Evolutionary conservation across 2,888 invertebrate species (phyloP).

Genomic region (Zele albiditarsus): DNA sequence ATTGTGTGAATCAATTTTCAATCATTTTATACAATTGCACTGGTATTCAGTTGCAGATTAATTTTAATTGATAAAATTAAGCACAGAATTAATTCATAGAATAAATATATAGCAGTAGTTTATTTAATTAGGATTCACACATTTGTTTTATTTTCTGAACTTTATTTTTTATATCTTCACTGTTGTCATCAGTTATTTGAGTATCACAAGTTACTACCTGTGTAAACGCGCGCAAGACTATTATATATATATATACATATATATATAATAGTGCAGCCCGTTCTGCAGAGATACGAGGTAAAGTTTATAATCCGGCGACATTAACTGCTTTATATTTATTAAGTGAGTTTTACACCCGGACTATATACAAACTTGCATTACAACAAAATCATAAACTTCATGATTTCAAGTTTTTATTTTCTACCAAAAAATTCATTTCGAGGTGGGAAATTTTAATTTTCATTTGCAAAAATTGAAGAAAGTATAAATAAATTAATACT

Average conservation of each 20-base stretch:
- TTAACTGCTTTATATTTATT: slow-evolving; percentile 16
- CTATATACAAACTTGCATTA: background rate
- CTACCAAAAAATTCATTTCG: background rate
- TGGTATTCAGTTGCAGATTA: background rate
- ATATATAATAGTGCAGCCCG: background rate
- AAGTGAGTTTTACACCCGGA: slow-evolving; percentile 9
- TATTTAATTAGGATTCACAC: background rate
- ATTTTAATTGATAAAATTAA: background rate
- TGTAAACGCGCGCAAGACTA: slow-evolving; percentile 11
- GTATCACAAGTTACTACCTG: background rate
- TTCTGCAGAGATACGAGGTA: slow-evolving; percentile 15
- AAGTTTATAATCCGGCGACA: slow-evolving; percentile 21
- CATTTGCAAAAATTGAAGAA: too few relatives aligned
- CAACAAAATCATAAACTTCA: background rate
- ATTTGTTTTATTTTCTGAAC: background rate
- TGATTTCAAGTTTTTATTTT: background rate
- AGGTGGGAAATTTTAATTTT: background rate
- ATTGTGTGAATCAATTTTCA: background rate
- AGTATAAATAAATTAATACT: too few relatives aligned
- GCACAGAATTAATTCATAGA: background rate
- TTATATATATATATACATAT: background rate
- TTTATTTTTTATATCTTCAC: background rate
- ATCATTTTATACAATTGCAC: background rate
- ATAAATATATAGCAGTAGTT: too few relatives aligned
- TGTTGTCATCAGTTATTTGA: background rate